phyloP scores from a whole-genome alignment of 2,113 vertebrate genomes.

The Entomyzon cyanotis region DNA sequence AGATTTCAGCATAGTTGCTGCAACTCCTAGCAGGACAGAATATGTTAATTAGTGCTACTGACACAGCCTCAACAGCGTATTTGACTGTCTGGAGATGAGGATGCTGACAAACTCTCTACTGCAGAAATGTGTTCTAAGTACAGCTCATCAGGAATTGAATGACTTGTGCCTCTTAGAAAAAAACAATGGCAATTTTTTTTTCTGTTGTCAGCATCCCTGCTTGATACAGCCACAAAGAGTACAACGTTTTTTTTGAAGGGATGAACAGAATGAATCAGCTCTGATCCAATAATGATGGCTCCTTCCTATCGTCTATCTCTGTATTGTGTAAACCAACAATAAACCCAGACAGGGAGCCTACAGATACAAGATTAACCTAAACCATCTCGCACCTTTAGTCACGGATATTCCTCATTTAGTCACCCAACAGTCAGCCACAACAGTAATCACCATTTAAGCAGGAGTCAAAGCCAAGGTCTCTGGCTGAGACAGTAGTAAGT shows the following conservation, averaged over 20 bases:
- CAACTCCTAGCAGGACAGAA: not conserved
- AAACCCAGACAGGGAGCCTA: not conserved
- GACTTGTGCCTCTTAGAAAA: not conserved
- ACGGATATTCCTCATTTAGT: conserved; percentile 2
- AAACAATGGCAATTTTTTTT: not conserved
- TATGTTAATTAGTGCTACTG: not conserved
- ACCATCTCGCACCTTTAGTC: not conserved
- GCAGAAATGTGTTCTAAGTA: not conserved
- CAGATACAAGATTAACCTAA: conserved; percentile 20
- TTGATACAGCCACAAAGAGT: not conserved
- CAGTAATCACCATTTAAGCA: not conserved
- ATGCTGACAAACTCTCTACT: not conserved
- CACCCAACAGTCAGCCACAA: not conserved
- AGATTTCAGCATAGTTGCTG: not conserved
- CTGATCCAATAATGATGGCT: not conserved
- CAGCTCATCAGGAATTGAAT: not conserved
- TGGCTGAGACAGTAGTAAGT: not conserved
- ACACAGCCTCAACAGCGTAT: not conserved
- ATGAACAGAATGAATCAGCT: not conserved
- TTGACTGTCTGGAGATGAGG: not conserved
- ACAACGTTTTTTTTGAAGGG: not conserved
- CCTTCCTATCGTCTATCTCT: not conserved
- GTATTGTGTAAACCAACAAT: not conserved
- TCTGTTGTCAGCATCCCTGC: not conserved
- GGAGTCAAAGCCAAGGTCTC: not conserved